Evolutionary conservation across 1,140 invertebrate genomes (phyloP), one percentile per base, ranked within the genome.

Genomic region (Drosophila setifemur): DNA sequence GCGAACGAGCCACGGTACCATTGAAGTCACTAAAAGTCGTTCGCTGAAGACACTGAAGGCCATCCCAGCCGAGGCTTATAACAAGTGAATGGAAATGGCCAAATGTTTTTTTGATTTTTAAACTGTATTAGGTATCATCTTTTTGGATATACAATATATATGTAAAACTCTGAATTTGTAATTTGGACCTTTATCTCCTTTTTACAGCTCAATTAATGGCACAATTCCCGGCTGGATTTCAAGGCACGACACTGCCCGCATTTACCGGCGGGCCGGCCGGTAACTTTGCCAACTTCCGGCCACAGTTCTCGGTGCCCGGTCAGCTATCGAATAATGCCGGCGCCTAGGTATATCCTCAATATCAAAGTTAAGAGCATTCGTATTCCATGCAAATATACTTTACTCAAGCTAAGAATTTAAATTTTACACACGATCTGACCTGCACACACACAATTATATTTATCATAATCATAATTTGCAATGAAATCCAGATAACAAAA

Each of bases 291-390:
- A 96, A 95, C 90, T 97, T 97, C 91, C 94, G 96, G 91, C 96
- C 96, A 90, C 96, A 97, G 93, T 97, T 96, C 92, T 96, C 96
- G 61, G 95, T 97, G 77, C 96, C 96, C 61, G 95, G 96, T 9
- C 95, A 96, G 61, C 61, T 89, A 47, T 76, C 88, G 35, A 88
- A 76, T 78, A 87, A 73, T 54, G 43, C 76, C 29, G 81, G 73
- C 71, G 44, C 69, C 49, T 82, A 57, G 73, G 35, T 35, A 11
- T 12, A 42, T 53, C 48, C 64, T 52, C 49, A 63, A 77, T 73
- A 57, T 60, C 53, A 47, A 78, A 47, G 25, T 53, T 70, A 75
- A 72, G 57, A 37, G 55, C 60, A 85, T 75, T 67, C 79, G 63
- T 74, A 86, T 85, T 83, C 79, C 78, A 83, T 78, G 52, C 35